These are phyloP conservation scores for Pseudorhombus dupliciocellatus DNA, from an alignment of 2,113 vertebrate genomes.

Conservation along the genomic window DNA sequence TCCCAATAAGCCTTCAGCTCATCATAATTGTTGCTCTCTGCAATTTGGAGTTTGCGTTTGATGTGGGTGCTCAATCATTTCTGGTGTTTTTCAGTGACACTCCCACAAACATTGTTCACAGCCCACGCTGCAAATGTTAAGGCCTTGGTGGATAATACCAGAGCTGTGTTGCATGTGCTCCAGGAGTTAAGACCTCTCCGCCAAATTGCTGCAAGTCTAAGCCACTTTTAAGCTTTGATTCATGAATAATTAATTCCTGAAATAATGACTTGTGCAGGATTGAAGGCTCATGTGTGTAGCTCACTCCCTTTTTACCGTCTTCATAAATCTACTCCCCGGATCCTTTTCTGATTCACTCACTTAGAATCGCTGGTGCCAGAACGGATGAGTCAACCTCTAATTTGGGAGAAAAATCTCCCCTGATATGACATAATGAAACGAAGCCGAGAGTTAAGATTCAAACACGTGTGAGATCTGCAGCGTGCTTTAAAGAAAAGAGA, in stretches of 20 bases:
- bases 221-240: constrained; percentile 51
- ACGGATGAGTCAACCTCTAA: constrained; percentile 13
- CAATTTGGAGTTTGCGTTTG: constrained; percentile 17
- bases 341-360: constrained; percentile 26
- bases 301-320: constrained; percentile 34
- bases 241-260: constrained; percentile 56
- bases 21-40: constrained; percentile 11
- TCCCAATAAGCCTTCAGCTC: constrained; percentile 36
- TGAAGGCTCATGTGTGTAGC: constrained; percentile 28
- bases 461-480: background rate
- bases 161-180: constrained; percentile 4
- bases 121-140: background rate
- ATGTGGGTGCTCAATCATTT: constrained; percentile 12
- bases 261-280: constrained; percentile 55
- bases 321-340: constrained; percentile 21
- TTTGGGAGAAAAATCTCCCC: constrained; percentile 3
- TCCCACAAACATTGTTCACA: background rate
- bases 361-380: constrained; percentile 15
- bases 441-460: background rate
- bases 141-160: constrained; percentile 2
- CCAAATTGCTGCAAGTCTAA: constrained; percentile 32
- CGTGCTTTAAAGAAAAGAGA: too few species aligned
- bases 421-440: background rate
- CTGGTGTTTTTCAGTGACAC: background rate
- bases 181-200: constrained; percentile 29